Base-by-base conservation (phyloP, 2,888 invertebrate genomes). In the Pollenia griseotomentosa region DNA sequence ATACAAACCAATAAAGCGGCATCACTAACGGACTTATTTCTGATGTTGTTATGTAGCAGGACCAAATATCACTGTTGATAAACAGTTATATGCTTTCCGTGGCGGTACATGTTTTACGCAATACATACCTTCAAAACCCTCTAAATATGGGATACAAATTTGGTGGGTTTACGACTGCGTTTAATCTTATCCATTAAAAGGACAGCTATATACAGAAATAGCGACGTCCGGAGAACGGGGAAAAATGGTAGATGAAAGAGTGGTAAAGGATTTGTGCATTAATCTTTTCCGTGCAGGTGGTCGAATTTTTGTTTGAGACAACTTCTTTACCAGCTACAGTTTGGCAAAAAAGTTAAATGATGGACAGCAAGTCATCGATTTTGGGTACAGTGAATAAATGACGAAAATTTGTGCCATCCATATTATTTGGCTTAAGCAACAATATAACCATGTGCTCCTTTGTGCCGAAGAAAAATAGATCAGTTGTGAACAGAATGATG, bases 61-160 rank as follows among this genome's bases (percentile, higher is more conserved):
- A 59, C 46, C 71, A 51, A 70, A 80, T 59, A 63, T 85, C 59
- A 80, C 75, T 12, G 75, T 85, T n/a, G 75, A 74, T 75, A 80
- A 80, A 42, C 68, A 85, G 63, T 19, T 73, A 11, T 79, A 74
- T 79, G 11, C 61, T 68, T 80, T 53, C 19, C 55, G 66, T 61
- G 81, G 78, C 70, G 55, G 68, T 19, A 78, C 78, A 40, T 51
- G 51, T 6, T 75, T 75, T n/a, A 75, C 48, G 2, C 73, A 73
- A 53, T 55, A 33, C 9, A 12, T 12, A 3, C 8, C 48, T 10
- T 12, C 8, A 48, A 48, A 48, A 48, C 48, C 12, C 11, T 0
- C 48, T 12, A 10, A 57, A 44, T 71, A 71, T 44, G 40, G 53
- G 1, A 51, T 51, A 68, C 1, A 48, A 51, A 51, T 51, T 33